Evolutionary conservation across 2,797 vertebrate genomes (phyloP).

Genomic region (Sarcophilus harrisii): DNA sequence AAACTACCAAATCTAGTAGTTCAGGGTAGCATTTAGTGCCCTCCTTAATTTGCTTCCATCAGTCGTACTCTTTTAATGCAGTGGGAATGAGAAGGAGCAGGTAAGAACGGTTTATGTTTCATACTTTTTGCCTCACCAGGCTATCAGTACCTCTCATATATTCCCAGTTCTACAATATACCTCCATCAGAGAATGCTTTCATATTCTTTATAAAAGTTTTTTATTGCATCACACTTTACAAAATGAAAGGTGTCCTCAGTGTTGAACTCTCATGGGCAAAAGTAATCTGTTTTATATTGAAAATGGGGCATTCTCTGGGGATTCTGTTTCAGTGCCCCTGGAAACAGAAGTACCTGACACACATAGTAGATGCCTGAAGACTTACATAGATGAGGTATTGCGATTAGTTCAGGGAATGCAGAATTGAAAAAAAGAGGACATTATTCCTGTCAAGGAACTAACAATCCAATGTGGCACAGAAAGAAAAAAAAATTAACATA

Average conservation of each 20-base stretch:
- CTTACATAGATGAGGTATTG: not conserved
- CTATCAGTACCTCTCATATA: not conserved
- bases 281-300: not conserved
- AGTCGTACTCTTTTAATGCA: not conserved
- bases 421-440: not conserved
- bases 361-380: not conserved
- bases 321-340: not conserved
- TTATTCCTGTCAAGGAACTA: too few relatives aligned
- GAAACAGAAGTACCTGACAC: not conserved
- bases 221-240: not conserved
- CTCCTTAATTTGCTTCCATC: not conserved
- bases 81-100: not conserved
- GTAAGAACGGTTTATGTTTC: not conserved
- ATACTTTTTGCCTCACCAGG: not conserved
- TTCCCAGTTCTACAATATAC: not conserved
- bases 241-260: not conserved
- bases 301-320: not conserved
- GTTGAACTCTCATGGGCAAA: not conserved
- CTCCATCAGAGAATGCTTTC: not conserved
- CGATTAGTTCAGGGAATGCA: not conserved
- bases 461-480: too few relatives aligned
- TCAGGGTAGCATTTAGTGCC: not conserved
- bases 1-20: not conserved
- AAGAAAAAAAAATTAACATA: too few relatives aligned
- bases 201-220: not conserved